Percentiles rank a stretch among this genome's conserved stretches.
Evolutionary conservation across 2,888 invertebrate genomes (phyloP).

Genomic region (Pyrochroa serraticornis): DNA sequence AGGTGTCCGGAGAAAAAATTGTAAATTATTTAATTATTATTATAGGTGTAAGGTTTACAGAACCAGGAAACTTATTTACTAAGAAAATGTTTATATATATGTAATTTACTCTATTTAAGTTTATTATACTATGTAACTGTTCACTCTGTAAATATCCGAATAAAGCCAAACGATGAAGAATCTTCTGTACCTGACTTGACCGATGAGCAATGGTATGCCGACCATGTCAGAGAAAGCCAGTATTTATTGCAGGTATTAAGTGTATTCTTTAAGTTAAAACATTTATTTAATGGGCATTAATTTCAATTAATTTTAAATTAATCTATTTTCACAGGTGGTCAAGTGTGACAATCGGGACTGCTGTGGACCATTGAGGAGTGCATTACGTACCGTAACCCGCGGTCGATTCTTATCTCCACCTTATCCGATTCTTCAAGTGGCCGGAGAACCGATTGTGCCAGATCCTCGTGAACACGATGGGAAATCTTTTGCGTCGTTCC

Average conservation of each 20-base stretch:
- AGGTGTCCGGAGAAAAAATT: no score
- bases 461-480: no score
- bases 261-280: neutral
- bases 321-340: constrained; percentile 3
- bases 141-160: no score
- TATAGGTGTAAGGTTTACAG: no score
- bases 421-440: neutral
- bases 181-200: constrained; percentile 1
- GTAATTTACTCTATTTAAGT: no score
- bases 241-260: constrained; percentile 6
- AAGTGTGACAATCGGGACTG: neutral
- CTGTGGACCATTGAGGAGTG: constrained; percentile 2
- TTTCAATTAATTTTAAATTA: neutral
- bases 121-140: no score
- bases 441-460: no score
- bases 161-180: constrained; percentile 4
- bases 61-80: no score
- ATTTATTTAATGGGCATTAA: neutral
- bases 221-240: constrained; percentile 9
- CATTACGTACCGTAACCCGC: neutral
- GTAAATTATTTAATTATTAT: no score
- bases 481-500: no score
- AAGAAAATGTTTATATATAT: no score
- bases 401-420: constrained; percentile 1
- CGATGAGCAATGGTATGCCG: constrained; percentile 2